Percentiles rank a stretch among this genome's conserved stretches.
Evolutionary conservation across 2,797 vertebrate genomes (phyloP).

Genomic region (Danio jaintianensis): DNA sequence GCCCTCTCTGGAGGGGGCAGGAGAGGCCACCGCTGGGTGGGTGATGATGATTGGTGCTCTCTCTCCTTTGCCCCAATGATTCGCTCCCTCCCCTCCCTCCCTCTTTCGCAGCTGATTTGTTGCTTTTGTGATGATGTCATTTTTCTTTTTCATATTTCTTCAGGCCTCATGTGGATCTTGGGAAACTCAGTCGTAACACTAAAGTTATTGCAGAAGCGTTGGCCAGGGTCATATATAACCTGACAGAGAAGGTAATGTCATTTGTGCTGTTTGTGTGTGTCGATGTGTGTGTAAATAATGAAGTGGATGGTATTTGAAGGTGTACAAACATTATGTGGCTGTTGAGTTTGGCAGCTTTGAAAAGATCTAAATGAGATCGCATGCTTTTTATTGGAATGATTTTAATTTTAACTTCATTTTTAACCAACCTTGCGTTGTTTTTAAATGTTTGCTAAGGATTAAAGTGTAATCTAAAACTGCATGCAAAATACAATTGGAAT

Average conservation of each 20-base stretch:
- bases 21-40: constrained; percentile 81
- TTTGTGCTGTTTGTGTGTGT: too few species aligned
- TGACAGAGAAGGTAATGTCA: constrained; percentile 91
- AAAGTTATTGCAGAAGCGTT: constrained; percentile 92
- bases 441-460: too few species aligned
- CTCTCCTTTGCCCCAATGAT: constrained; percentile 23
- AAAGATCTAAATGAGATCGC: too few species aligned
- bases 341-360: too few species aligned
- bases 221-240: constrained; percentile 95
- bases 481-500: too few species aligned
- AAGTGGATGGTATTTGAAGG: too few species aligned
- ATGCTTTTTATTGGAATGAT: too few species aligned
- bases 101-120: not conserved
- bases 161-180: constrained; percentile 90
- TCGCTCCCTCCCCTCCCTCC: not conserved
- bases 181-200: constrained; percentile 89
- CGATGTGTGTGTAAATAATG: too few species aligned
- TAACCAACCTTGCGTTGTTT: too few species aligned
- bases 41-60: constrained; percentile 72
- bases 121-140: not conserved
- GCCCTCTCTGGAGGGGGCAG: constrained; percentile 76
- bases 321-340: too few species aligned
- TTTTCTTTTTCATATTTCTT: constrained; percentile 40
- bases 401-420: too few species aligned
- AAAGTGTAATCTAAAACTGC: too few species aligned